Percentiles rank a stretch among this genome's conserved stretches.
Conservation (phyloP, 2,888 invertebrate species). For the Colostygia pectinataria region DNA sequence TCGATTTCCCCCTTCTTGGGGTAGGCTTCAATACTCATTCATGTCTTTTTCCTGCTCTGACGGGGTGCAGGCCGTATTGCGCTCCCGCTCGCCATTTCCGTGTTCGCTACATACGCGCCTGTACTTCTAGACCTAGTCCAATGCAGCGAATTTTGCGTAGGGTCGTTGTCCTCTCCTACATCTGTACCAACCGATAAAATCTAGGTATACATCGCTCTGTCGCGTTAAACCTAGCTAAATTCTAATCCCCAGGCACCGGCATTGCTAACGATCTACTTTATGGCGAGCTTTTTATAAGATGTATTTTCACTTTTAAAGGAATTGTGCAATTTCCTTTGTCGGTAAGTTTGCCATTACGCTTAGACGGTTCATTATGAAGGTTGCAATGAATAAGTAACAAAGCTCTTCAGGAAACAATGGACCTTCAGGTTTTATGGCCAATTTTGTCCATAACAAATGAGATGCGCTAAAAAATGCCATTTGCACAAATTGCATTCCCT, state of each 20-base stretch:
- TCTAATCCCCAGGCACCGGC: constrained; percentile 42
- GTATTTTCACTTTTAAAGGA: constrained; percentile 57
- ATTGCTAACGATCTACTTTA: constrained; percentile 23
- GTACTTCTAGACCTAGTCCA: constrained; percentile 82
- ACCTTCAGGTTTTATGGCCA: constrained; percentile 53
- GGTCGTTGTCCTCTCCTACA: constrained; percentile 76
- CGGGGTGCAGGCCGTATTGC: constrained; percentile 58
- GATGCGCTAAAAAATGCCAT: constrained; percentile 61
- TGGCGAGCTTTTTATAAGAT: constrained; percentile 39
- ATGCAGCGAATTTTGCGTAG: constrained; percentile 84
- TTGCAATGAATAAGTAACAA: constrained; percentile 40
- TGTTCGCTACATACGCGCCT: constrained; percentile 77
- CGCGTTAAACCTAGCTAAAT: constrained; percentile 53
- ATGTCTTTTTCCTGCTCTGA: constrained; percentile 76
- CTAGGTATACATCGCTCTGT: constrained; percentile 40
- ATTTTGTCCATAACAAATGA: constrained; percentile 49
- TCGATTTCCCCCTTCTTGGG: constrained; percentile 80
- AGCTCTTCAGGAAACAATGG: constrained; percentile 47
- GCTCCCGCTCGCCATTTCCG: constrained; percentile 72
- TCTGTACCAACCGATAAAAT: constrained; percentile 49
- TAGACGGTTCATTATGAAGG: constrained; percentile 41
- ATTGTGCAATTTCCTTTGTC: constrained; percentile 59
- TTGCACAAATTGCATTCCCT: constrained; percentile 70
- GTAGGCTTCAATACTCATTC: constrained; percentile 82
- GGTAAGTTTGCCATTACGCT: constrained; percentile 43